Evolutionary conservation across 2,113 vertebrate species (phyloP).

Genomic region (Cyprinus carpio): DNA sequence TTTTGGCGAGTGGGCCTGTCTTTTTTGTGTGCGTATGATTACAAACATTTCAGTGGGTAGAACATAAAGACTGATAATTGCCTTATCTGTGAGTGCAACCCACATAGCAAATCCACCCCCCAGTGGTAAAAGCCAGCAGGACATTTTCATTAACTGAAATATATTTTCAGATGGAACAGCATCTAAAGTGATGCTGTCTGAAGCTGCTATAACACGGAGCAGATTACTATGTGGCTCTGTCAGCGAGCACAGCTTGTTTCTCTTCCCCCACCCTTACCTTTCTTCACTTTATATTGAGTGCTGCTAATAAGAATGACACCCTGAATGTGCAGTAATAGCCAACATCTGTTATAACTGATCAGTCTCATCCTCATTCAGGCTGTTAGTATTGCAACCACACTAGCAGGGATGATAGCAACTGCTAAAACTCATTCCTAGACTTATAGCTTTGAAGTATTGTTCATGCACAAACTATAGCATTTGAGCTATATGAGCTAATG

Average conservation of each 20-base stretch:
- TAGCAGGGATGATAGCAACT: background rate
- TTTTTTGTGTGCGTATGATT: constrained; percentile 37
- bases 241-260: background rate
- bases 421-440: background rate
- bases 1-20: constrained; percentile 19
- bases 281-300: constrained; percentile 7
- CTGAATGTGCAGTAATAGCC: constrained; percentile 37
- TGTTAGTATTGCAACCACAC: constrained; percentile 19
- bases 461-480: background rate
- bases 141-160: constrained; percentile 28
- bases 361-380: constrained; percentile 13
- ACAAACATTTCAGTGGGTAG: constrained; percentile 26
- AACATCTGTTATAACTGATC: constrained; percentile 45
- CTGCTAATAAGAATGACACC: constrained; percentile 45
- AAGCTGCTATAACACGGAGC: constrained; percentile 34
- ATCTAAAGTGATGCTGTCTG: constrained; percentile 13
- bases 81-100: constrained; percentile 32
- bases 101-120: constrained; percentile 23
- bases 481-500: no score
- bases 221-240: constrained; percentile 26
- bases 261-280: background rate
- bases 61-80: constrained; percentile 12
- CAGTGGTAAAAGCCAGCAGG: constrained; percentile 16
- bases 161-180: background rate
- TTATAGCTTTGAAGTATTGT: background rate